Percentiles rank a stretch among this genome's conserved stretches.
Evolutionary conservation across 1,140 invertebrate species (phyloP).

Genomic region (Hylyphantes graminicola): DNA sequence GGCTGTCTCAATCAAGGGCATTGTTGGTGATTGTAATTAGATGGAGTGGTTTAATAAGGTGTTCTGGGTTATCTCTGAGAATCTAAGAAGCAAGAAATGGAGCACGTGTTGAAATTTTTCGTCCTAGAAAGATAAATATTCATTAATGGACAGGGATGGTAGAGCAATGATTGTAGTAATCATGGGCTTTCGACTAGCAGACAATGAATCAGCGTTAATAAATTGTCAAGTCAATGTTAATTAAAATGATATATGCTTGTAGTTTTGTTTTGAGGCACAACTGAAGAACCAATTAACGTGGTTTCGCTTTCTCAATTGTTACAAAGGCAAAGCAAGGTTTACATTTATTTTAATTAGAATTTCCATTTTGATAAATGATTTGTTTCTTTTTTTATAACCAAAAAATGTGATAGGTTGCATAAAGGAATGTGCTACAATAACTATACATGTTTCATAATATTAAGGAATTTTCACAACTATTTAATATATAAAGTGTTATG

Average conservation of each 20-base stretch:
- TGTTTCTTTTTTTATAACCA: too few species aligned
- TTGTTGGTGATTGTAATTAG: not conserved
- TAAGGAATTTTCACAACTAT: too few species aligned
- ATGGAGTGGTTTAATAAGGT: constrained; percentile 1
- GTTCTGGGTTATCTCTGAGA: constrained; percentile 20
- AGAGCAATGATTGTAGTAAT: not conserved
- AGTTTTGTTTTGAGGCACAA: not conserved
- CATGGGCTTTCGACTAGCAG: not conserved
- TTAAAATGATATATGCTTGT: constrained; percentile 13
- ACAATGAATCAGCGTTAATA: constrained; percentile 28
- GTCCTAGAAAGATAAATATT: not conserved
- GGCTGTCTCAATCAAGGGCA: constrained; percentile 11
- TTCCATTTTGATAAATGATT: too few species aligned
- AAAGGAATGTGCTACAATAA: too few species aligned
- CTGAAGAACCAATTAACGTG: not conserved
- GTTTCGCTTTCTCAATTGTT: constrained; percentile 12
- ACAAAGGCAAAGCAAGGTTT: too few species aligned
- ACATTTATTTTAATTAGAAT: too few species aligned
- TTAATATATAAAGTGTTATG: too few species aligned
- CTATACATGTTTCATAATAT: too few species aligned
- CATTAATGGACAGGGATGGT: constrained; percentile 9
- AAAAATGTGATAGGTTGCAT: too few species aligned
- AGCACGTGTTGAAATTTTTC: constrained; percentile 24
- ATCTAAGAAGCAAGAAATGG: constrained; percentile 6
- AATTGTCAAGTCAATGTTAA: constrained; percentile 12